phyloP scores from a whole-genome alignment of 2,113 vertebrate species.

The Oreamnos americanus region DNA sequence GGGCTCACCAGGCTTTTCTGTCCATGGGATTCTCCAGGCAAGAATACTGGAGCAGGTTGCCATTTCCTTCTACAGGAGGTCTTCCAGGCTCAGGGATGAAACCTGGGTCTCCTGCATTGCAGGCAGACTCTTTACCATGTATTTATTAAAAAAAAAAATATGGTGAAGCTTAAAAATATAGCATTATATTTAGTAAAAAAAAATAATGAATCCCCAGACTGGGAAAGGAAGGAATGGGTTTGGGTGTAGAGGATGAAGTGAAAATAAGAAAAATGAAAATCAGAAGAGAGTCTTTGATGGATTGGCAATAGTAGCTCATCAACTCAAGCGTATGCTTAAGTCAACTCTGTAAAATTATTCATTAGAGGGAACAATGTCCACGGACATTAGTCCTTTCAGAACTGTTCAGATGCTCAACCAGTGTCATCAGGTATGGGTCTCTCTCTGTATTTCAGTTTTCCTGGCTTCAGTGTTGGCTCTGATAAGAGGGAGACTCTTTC shows the following conservation, averaged over 20 bases:
- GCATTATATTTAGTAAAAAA: fast-evolving
- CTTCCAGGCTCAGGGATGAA: neutral
- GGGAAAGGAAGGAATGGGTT: neutral
- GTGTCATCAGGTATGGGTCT: neutral
- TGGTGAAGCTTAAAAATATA: neutral
- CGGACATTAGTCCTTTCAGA: neutral
- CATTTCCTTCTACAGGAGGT: neutral
- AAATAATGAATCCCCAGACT: neutral
- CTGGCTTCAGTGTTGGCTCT: neutral
- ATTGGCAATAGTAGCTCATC: neutral
- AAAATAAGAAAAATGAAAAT: neutral
- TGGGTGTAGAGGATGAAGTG: neutral
- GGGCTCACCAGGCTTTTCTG: neutral
- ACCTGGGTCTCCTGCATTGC: neutral
- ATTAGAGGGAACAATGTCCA: neutral
- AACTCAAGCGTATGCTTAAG: neutral
- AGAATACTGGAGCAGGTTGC: neutral
- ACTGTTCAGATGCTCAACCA: too few relatives aligned
- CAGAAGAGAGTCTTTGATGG: neutral
- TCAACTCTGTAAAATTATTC: neutral
- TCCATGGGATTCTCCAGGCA: neutral
- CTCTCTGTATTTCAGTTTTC: neutral
- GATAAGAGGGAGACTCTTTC: neutral
- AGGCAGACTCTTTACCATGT: neutral
- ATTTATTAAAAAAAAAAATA: neutral